Evolutionary conservation across 30 jellyfish, hydroid and myxozoan genomes (phyloP).

Genomic region (Hydractinia symbiolongicarpus): DNA sequence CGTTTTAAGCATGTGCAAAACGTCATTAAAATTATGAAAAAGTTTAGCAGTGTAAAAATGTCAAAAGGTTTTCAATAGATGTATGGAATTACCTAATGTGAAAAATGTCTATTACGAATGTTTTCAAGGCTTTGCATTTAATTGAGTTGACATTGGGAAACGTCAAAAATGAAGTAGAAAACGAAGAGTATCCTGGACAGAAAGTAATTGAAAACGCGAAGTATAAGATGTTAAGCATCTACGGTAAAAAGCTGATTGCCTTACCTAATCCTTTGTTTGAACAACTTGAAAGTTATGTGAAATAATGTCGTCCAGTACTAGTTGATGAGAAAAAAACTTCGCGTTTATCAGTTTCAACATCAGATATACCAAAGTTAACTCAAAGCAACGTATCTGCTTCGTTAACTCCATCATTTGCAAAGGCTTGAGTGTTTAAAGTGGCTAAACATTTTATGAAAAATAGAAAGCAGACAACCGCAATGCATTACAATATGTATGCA

Average conservation of each 20-base stretch:
- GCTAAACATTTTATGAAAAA: too few relatives aligned
- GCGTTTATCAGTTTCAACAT: too few relatives aligned
- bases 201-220: slow-evolving; percentile 11
- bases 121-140: slow-evolving; percentile 15
- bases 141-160: slow-evolving; percentile 12
- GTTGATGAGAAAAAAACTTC: too few relatives aligned
- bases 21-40: background rate
- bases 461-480: too few relatives aligned
- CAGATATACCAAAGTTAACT: too few relatives aligned
- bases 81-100: slow-evolving; percentile 15
- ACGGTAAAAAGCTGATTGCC: slow-evolving; percentile 26
- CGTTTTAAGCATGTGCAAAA: slow-evolving; percentile 10
- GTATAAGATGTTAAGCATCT: slow-evolving; percentile 22
- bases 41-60: background rate
- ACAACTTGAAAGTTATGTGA: slow-evolving; percentile 15
- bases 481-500: too few relatives aligned
- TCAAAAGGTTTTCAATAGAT: slow-evolving; percentile 21
- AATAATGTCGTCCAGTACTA: background rate
- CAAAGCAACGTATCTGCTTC: too few relatives aligned
- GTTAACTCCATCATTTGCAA: too few relatives aligned
- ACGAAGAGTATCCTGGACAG: slow-evolving; percentile 22
- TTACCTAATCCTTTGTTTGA: slow-evolving; percentile 17
- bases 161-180: slow-evolving; percentile 11
- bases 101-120: slow-evolving; percentile 6
- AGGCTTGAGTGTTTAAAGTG: too few relatives aligned